Percentiles rank a stretch among this genome's conserved stretches.
Evolutionary conservation across 2,113 vertebrate species (phyloP).

Genomic region (Oryzias melastigma): DNA sequence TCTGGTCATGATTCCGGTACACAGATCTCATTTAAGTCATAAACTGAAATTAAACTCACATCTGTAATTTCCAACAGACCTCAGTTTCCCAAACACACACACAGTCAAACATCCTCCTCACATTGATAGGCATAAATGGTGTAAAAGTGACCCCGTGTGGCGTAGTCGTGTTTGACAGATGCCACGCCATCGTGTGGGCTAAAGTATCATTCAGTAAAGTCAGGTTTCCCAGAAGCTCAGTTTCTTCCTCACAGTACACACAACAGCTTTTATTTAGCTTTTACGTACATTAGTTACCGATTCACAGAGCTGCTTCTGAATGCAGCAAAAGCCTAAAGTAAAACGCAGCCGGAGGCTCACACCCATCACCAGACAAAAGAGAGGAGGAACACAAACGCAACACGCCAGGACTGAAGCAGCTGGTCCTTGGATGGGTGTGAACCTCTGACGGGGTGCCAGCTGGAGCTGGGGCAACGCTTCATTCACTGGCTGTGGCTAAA

Average conservation of each 20-base stretch:
- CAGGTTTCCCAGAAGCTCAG: constrained; percentile 21
- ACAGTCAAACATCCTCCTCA: constrained; percentile 9
- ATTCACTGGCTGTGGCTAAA: constrained; percentile 15
- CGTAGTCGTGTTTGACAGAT: constrained; percentile 27
- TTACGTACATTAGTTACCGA: constrained; percentile 13
- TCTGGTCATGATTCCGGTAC: constrained; percentile 45
- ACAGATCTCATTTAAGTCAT: constrained; percentile 43
- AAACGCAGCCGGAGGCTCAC: constrained; percentile 29
- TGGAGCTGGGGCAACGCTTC: constrained; percentile 4
- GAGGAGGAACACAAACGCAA: constrained; percentile 4
- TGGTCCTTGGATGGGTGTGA: constrained; percentile 47
- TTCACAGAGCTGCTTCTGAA: constrained; percentile 13
- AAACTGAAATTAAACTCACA: constrained; percentile 47
- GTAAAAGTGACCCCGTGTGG: constrained; percentile 47
- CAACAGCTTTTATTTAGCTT: constrained; percentile 21
- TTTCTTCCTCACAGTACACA: constrained; percentile 36
- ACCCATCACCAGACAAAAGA: constrained; percentile 41
- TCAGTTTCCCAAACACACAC: constrained; percentile 31
- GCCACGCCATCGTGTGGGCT: constrained; percentile 54
- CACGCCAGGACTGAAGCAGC: constrained; percentile 11
- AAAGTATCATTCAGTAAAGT: constrained; percentile 22
- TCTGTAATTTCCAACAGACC: constrained; percentile 32
- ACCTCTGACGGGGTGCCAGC: constrained; percentile 28
- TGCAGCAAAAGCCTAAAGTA: constrained; percentile 5
- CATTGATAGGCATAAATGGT: constrained; percentile 61